A percentile compares a stretch with the other conserved stretches of the same genome.
phyloP scores from a whole-genome alignment of 2,797 vertebrate genomes.

The Cirrhinus molitorella region DNA sequence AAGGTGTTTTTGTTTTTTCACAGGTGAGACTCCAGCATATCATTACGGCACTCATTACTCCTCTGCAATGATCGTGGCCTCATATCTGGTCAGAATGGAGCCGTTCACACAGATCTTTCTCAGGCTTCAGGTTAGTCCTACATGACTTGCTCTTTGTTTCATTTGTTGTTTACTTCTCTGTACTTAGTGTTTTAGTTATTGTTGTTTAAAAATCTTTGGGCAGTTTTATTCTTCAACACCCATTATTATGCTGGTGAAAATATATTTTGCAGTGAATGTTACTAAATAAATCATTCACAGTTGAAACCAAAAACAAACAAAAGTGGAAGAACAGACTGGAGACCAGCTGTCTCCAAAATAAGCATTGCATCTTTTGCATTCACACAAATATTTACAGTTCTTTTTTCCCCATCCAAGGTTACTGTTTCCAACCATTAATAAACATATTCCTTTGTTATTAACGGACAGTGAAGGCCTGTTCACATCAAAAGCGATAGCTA shows the following conservation, averaged over 20 bases:
- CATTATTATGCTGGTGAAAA: neutral
- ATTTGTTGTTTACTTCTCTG: neutral
- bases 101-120: slow-evolving; percentile 99
- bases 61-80: slow-evolving; percentile 99
- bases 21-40: slow-evolving; percentile 97
- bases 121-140: slow-evolving; percentile 88
- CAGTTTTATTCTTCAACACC: neutral
- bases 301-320: neutral
- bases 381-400: slow-evolving; percentile 18
- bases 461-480: neutral
- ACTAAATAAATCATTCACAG: neutral
- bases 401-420: neutral
- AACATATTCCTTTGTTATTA: neutral
- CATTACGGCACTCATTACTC: slow-evolving; percentile 99
- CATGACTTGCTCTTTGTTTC: neutral
- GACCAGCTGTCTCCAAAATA: slow-evolving; percentile 12
- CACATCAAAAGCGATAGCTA: neutral
- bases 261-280: neutral
- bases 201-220: neutral
- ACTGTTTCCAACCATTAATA: slow-evolving; percentile 6
- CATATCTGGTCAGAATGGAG: slow-evolving; percentile 97
- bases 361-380: neutral
- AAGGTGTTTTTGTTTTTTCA: slow-evolving; percentile 15
- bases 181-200: neutral
- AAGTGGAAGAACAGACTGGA: neutral